Evolutionary conservation across 2,113 vertebrate genomes (phyloP).

Genomic region (Catharus minimus): DNA sequence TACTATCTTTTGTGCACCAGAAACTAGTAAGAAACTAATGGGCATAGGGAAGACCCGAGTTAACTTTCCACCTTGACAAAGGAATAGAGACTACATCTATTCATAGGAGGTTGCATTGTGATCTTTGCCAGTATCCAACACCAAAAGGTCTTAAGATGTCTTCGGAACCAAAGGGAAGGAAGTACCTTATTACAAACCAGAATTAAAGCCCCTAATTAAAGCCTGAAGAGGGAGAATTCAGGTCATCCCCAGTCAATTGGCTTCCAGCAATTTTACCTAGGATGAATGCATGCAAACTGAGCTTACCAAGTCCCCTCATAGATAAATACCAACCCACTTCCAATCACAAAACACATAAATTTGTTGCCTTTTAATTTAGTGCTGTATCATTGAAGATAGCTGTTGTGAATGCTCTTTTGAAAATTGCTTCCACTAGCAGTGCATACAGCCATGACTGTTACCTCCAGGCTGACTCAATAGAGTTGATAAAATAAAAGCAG

Average conservation of each 20-base stretch:
- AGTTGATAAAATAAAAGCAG: background rate
- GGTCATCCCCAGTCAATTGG: accelerated
- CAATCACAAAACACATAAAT: background rate
- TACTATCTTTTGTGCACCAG: background rate
- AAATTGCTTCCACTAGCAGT: background rate
- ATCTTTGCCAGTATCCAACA: background rate
- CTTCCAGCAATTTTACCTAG: background rate
- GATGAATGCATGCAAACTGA: background rate
- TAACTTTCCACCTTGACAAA: background rate
- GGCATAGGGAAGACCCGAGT: background rate
- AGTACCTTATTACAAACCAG: background rate
- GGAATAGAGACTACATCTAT: background rate
- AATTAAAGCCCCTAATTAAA: background rate
- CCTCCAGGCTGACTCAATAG: background rate
- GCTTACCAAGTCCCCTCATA: background rate
- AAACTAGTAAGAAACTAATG: background rate
- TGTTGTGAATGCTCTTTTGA: background rate
- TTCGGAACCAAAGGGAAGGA: background rate
- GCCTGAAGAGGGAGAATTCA: background rate
- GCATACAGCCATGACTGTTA: background rate
- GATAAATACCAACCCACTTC: background rate
- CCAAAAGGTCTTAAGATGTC: background rate
- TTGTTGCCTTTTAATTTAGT: background rate
- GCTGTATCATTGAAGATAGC: background rate
- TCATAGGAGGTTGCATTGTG: background rate